Evolutionary conservation across 2,797 vertebrate genomes (phyloP), one percentile per base, ranked within the genome.

Genomic region (Miichthys miiuy): DNA sequence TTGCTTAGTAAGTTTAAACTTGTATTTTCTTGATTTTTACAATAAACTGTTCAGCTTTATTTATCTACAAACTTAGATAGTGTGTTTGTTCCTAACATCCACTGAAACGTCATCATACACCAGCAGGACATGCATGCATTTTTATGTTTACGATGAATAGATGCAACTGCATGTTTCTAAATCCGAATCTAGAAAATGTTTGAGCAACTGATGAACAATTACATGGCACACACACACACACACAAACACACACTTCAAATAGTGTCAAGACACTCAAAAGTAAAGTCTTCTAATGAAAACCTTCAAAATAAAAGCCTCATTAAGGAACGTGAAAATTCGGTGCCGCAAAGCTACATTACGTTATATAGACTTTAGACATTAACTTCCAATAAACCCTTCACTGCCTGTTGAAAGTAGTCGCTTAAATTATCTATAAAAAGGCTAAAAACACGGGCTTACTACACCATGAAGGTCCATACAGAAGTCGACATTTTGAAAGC

Each of bases 291-390:
- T 44, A 25, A 46, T 41, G 6, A 17, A n/a, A 27, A 21, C 44
- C 27, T 78, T 81, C 80, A 83, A 75, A 83, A 65, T 77, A 83
- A 83, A 82, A 74, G 80, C 57, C 27, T 5, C 1, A 14, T 14
- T 60, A 14, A 47, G 34, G 0, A 66, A 30, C 1, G 0, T 3
- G 2, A 42, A 30, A 30, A 30, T 30, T 30, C 30, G 8, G 34
- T 38, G 34, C 8, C 8, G 34, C 34, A 38, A 9, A 38, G 34
- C 8, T 38, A 38, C 8, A 38, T 38, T 9, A 38, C 8, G 34
- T 38, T 38, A 38, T 2, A 38, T 38, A 38, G 34, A 38, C 34
- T 38, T 38, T 9, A 38, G 34, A 9, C 8, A 38, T 38, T 9
- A 38, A 38, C 34, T 30, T 6, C 30, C 6, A 1, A 34, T 34